These are phyloP conservation scores for Clunio marinus DNA, from an alignment of 2,888 invertebrate genomes.

Conservation along the genomic window DNA sequence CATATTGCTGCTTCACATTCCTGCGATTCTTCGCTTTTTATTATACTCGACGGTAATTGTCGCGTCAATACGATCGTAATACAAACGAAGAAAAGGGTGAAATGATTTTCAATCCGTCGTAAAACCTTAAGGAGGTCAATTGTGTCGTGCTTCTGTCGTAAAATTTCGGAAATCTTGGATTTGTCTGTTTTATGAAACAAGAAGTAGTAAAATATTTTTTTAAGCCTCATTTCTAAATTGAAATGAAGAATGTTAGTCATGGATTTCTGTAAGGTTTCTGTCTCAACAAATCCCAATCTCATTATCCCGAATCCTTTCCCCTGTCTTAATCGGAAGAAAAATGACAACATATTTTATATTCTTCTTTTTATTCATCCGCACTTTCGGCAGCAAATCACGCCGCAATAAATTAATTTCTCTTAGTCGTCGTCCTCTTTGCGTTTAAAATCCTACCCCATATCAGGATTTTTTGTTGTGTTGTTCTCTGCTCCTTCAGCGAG, in stretches of 20 bases:
- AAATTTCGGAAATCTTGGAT: background rate
- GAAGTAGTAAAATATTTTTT: no score
- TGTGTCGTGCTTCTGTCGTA: constrained; percentile 22
- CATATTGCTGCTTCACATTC: background rate
- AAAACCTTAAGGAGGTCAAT: constrained; percentile 26
- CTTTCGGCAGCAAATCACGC: constrained; percentile 24
- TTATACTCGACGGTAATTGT: background rate
- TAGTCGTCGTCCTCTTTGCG: background rate
- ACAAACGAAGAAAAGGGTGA: background rate
- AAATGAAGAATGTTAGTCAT: no score
- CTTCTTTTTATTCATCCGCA: background rate
- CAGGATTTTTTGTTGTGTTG: constrained; percentile 34
- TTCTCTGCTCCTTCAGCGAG: constrained; percentile 8
- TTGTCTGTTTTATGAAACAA: no score
- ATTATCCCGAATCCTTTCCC: background rate
- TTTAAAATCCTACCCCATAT: constrained; percentile 36
- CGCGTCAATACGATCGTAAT: constrained; percentile 7
- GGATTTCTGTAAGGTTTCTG: no score
- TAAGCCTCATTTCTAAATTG: no score
- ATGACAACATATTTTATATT: background rate
- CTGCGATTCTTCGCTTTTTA: background rate
- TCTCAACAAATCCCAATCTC: background rate
- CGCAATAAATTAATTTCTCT: constrained; percentile 38
- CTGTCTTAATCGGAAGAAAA: background rate
- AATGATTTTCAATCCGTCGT: background rate